These are phyloP conservation scores for Phrynocephalus versicolor DNA, from an alignment of 2,113 vertebrate species.

Conservation along the genomic window DNA sequence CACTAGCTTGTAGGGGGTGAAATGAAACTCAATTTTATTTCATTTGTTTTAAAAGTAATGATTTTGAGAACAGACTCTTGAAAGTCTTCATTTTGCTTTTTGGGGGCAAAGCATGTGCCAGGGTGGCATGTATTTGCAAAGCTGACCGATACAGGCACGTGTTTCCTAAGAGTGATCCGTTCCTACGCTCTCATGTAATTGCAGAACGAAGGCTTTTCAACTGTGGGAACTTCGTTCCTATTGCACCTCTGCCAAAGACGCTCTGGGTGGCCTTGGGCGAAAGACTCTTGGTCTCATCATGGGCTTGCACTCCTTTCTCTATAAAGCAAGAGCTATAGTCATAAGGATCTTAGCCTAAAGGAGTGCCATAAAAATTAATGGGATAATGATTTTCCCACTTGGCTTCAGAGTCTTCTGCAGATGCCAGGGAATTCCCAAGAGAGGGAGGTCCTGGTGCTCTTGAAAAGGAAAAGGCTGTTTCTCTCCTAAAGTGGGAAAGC, in stretches of 20 bases:
- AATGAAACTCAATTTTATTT: background rate
- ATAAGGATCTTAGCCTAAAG: slow-evolving; percentile 14
- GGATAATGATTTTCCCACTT: slow-evolving; percentile 4
- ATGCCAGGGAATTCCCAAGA: background rate
- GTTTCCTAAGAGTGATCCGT: background rate
- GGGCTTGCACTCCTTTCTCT: background rate
- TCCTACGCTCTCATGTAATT: background rate
- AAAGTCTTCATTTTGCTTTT: background rate
- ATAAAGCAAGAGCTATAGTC: background rate
- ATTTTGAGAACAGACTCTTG: background rate
- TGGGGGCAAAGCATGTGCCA: background rate
- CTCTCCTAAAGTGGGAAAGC: background rate
- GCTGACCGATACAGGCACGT: background rate
- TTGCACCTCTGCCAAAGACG: background rate
- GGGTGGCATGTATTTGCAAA: no score
- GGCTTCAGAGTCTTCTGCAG: background rate
- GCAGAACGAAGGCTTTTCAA: background rate
- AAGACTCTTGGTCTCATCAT: background rate
- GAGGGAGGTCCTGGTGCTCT: background rate
- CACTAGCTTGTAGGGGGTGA: no score
- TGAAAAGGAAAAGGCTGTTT: background rate
- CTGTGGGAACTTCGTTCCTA: background rate
- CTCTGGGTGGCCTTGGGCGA: slow-evolving; percentile 12
- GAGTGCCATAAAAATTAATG: slow-evolving; percentile 9
- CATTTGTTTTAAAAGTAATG: background rate